Base-by-base conservation (phyloP, 2,113 vertebrate species). In the Brienomyrus brachyistius region DNA sequence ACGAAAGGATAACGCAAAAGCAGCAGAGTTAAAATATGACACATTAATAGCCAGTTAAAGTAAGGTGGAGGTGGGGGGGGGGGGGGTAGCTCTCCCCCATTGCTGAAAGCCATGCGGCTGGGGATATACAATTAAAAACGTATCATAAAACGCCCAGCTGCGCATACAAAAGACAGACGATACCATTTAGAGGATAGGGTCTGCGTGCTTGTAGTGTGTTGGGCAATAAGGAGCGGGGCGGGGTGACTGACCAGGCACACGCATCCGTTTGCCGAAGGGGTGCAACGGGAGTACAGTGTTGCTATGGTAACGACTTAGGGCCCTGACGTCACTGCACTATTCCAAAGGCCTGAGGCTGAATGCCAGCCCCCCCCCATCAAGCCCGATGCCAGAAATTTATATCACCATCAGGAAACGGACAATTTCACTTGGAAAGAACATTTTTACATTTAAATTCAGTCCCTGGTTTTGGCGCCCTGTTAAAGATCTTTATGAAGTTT, bases 401-500 rank as follows among this genome's bases (percentile, higher is more conserved):
- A 45, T 48, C 82, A 84, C 82, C 82, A 84, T n/a, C 45, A 23
- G 82, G 45, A 84, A 84, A 48, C 3, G 21, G 45, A 84, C 40
- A n/a, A 23, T 21, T 43, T 48, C 82, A 80, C 74, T 43, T 17
- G 35, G 31, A 80, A 80, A 43, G 74, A 80, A 80, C 35, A 43
- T 47, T 84, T 8, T 48, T 48, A 47, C 82, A 84, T 84, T 48
- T 47, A 47, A n/a, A 84, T 48, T 47, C 19, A 84, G 43, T 7
- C 77, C 40, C 40, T 82, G 9, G 62, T 27, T 70, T 70, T 80
- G 74, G 70, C 27, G 70, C 70, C 27, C 70, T 35, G 40, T 43
- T 83, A 83, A 83, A 83, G 82, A 45, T 80, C 74, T 80, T 80
- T 80, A 80, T 40, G 17, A 80, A 80, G 74, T 80, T 43, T 40